Base-by-base conservation (phyloP, 2,888 invertebrate genomes). In the Philonicus albiceps region DNA sequence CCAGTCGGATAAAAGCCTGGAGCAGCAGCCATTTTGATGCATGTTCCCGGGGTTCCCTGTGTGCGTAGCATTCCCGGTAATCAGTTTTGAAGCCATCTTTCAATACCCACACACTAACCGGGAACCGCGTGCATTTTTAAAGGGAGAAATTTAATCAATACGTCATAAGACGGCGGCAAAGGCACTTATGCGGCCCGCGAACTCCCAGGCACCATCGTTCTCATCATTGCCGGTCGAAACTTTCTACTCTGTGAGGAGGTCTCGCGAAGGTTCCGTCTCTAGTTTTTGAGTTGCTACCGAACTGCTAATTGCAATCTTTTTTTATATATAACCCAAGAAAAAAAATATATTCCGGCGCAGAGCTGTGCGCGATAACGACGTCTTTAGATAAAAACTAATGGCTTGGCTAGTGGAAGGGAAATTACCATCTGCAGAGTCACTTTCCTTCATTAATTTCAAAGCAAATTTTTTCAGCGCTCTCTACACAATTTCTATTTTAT, bases 11-110 rank as follows among this genome's bases (percentile, higher is more conserved):
- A 6, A 53, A 34, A 11, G 40, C 22, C 49, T 31, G 64, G 27
- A 73, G 84, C 84, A 73, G 84, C 84, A 73, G 84, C 84, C 84
- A 84, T 84, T 84, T 84, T 84, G 84, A 40, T 84, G 40, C 84
- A 84, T 40, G 11, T 19, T 73, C 34, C 27, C 19, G 19, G n/a
- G 31, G 6, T 22, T 40, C 30, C 43, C 5, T 43, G 84, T 84
- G 73, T 84, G 73, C n/a, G 53, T 81, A 5, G 6, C 43, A n/a
- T 73, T 27, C 72, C 40, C 73, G 34, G 34, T 43, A n/a, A 43
- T 31, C 49, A 73, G 22, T 40, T 72, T 72, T 84, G 73, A 73
- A 73, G 84, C 84, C 84, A 84, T 84, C 43, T 84, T 84, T 72
- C 84, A 37, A 84, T 72, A 83, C 72, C 19, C 72, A 81, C 53